Evolutionary conservation across 2,113 vertebrate genomes (phyloP), one percentile per base, ranked within the genome.

Genomic region (Cheirogaleus medius): DNA sequence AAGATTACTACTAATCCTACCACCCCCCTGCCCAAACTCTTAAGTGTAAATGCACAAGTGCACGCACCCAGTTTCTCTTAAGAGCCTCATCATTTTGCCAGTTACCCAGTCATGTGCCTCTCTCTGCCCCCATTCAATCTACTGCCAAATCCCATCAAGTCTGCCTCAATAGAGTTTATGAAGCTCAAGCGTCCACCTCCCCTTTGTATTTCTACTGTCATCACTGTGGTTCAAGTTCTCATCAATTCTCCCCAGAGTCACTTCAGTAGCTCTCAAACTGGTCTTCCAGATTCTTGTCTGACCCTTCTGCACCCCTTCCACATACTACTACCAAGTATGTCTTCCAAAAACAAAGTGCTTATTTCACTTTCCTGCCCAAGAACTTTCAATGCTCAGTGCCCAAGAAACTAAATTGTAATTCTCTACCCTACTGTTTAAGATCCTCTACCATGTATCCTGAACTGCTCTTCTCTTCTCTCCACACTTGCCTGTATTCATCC

Each of bases 1-100:
- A 94, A 66, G 93, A 94, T 97, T 90, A 91, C 34, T 77, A 32
- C 58, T 97, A 84, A 97, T 91, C 91, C 96, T 42, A 5, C 15
- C 73, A 80, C 52, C 64, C 63, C 58, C 27, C 81, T 5, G 17
- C 8, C 52, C 69, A 34, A 37, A 77, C 69, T 63, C 27, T 0
- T 29, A 54, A 52, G 63, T 4, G 37, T 42, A 80, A 64, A 44
- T 27, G n/a, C 32, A 0, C n/a, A 77, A 39, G 39, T 11, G 73
- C 69, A 34, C 0, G 1, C 18, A 34, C 27, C 2, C 29, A 11
- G 21, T 39, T 69, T 94, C 94, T 84, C 69, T 71, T 27, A 13
- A 54, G 60, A 85, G 52, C 27, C 60, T 37, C 17, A 1, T 3
- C 73, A 25, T 12, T 42, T 56, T 32, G 3, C 85, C 87, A 12